Evolutionary conservation across 1,140 invertebrate genomes (phyloP).

Genomic region (Archegozetes longisetosus): DNA sequence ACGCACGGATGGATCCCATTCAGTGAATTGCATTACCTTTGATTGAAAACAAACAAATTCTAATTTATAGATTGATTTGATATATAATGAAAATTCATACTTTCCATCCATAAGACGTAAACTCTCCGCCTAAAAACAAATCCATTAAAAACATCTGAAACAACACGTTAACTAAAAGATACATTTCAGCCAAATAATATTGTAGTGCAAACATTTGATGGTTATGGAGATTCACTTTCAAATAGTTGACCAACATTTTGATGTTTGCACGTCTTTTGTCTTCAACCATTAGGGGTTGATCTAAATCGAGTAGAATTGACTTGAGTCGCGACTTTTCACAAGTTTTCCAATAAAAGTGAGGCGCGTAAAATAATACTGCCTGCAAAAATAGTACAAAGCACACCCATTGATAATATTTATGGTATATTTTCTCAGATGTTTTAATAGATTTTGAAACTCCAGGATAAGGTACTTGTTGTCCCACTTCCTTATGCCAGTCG

Average conservation of each 20-base stretch:
- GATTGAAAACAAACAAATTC: slow-evolving; percentile 15
- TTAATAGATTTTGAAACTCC: slow-evolving; percentile 22
- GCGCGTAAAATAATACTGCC: slow-evolving; percentile 22
- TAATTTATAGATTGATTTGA: slow-evolving; percentile 71
- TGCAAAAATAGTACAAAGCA: slow-evolving; percentile 25
- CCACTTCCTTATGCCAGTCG: slow-evolving; percentile 37
- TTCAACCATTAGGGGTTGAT: slow-evolving; percentile 24
- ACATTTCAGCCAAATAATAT: slow-evolving; percentile 63
- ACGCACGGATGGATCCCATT: slow-evolving; percentile 22
- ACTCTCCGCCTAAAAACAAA: slow-evolving; percentile 20
- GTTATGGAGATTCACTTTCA: slow-evolving; percentile 45
- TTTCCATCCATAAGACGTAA: slow-evolving; percentile 19
- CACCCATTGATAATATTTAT: slow-evolving; percentile 28
- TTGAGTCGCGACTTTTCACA: slow-evolving; percentile 48
- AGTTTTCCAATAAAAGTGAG: slow-evolving; percentile 27
- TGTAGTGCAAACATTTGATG: slow-evolving; percentile 63
- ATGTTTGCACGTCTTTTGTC: slow-evolving; percentile 27
- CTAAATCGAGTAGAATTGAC: slow-evolving; percentile 33
- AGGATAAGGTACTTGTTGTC: slow-evolving; percentile 24
- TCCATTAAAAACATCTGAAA: slow-evolving; percentile 57
- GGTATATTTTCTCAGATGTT: slow-evolving; percentile 19
- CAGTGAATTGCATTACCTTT: slow-evolving; percentile 54
- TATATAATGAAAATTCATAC: slow-evolving; percentile 51
- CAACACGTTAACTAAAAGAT: slow-evolving; percentile 66
- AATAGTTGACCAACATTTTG: slow-evolving; percentile 39